Evolutionary conservation across 2,888 invertebrate species (phyloP).

Genomic region (Pyrgus malvae): DNA sequence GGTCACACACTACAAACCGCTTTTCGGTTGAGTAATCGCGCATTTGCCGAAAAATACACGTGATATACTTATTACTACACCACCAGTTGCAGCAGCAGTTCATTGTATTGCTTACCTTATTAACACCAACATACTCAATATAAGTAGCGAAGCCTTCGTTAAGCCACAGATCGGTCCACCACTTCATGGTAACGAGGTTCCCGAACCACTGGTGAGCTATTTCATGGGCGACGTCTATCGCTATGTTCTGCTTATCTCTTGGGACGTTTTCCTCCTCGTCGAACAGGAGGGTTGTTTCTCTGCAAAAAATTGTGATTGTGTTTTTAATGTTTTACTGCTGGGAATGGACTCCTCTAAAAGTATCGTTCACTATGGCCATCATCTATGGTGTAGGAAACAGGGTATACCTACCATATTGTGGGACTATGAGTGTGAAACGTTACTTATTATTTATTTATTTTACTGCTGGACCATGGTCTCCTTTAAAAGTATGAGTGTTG

Average conservation of each 20-base stretch:
- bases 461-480: too few relatives aligned
- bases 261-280: constrained; percentile 74
- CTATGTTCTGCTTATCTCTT: constrained; percentile 76
- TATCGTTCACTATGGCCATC: too few relatives aligned
- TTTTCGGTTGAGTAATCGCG: too few relatives aligned
- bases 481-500: too few relatives aligned
- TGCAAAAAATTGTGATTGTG: constrained; percentile 38
- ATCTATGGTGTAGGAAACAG: too few relatives aligned
- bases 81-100: too few relatives aligned
- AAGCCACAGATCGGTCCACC: constrained; percentile 88
- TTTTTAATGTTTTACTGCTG: background rate
- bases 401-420: too few relatives aligned
- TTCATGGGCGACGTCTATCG: constrained; percentile 85
- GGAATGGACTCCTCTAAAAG: background rate
- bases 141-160: constrained; percentile 89
- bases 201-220: constrained; percentile 90
- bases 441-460: too few relatives aligned
- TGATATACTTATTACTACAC: too few relatives aligned
- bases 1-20: too few relatives aligned
- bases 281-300: constrained; percentile 84
- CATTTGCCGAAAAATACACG: too few relatives aligned
- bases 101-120: constrained; percentile 61
- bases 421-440: too few relatives aligned
- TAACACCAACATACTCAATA: constrained; percentile 78
- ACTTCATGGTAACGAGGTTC: constrained; percentile 85